Evolutionary conservation across 2,797 vertebrate genomes (phyloP).

Genomic region (Decapterus maruadsi): DNA sequence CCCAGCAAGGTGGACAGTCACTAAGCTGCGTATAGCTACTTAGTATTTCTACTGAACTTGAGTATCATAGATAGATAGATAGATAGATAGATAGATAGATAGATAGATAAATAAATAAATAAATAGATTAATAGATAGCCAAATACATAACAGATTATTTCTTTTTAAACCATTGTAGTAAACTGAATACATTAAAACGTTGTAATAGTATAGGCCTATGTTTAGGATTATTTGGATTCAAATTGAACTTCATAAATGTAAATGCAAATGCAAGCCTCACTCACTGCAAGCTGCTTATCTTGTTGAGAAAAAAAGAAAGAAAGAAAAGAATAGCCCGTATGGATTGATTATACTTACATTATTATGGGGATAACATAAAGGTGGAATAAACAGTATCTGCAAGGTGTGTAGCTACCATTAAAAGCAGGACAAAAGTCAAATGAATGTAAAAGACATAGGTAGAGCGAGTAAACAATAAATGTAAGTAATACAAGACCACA

Average conservation of each 20-base stretch:
- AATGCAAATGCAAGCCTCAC: too few species aligned
- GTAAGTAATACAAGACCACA: neutral
- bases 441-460: neutral
- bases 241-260: too few species aligned
- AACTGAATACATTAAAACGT: neutral
- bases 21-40: too few species aligned
- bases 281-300: too few species aligned
- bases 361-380: neutral
- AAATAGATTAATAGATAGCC: constrained; percentile 12
- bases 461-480: neutral
- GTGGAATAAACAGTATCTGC: neutral
- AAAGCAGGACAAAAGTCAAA: neutral
- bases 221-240: too few species aligned
- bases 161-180: neutral
- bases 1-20: too few species aligned
- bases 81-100: neutral
- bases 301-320: too few species aligned
- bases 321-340: too few species aligned
- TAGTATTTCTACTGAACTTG: neutral
- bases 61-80: too few species aligned
- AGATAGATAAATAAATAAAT: constrained; percentile 30
- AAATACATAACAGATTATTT: too few species aligned
- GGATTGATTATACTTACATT: neutral
- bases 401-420: neutral
- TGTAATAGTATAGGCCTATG: too few species aligned